phyloP scores from a whole-genome alignment of 2,888 invertebrate genomes.

The Pollenia angustigena region DNA sequence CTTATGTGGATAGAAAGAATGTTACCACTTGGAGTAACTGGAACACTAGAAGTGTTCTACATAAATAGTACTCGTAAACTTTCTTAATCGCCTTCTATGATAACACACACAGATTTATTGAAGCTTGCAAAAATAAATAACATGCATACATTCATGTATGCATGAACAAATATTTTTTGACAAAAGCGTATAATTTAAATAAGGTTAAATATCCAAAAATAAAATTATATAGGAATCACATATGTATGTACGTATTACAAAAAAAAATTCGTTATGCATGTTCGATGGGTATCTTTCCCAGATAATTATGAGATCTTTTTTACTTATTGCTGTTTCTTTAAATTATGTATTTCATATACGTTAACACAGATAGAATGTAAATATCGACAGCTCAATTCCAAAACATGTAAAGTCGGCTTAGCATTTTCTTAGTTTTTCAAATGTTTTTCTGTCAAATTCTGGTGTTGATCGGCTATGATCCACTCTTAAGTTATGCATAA shows the following conservation, averaged over 20 bases:
- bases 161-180: neutral
- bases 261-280: too few relatives aligned
- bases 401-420: too few relatives aligned
- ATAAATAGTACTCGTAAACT: constrained; percentile 30
- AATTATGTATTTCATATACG: neutral
- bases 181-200: too few relatives aligned
- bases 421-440: too few relatives aligned
- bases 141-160: neutral
- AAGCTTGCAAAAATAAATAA: neutral
- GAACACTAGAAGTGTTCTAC: constrained; percentile 59
- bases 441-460: too few relatives aligned
- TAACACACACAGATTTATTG: neutral
- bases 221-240: too few relatives aligned
- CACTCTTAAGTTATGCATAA: too few relatives aligned
- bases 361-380: too few relatives aligned
- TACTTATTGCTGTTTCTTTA: neutral
- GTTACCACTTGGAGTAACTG: constrained; percentile 52
- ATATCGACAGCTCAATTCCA: too few relatives aligned
- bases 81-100: constrained; percentile 11
- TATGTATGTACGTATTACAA: too few relatives aligned
- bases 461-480: too few relatives aligned
- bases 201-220: too few relatives aligned
- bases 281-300: neutral
- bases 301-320: neutral
- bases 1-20: constrained; percentile 36